phyloP scores from a whole-genome alignment of 1,140 invertebrate genomes.

The Anastrepha ludens region DNA sequence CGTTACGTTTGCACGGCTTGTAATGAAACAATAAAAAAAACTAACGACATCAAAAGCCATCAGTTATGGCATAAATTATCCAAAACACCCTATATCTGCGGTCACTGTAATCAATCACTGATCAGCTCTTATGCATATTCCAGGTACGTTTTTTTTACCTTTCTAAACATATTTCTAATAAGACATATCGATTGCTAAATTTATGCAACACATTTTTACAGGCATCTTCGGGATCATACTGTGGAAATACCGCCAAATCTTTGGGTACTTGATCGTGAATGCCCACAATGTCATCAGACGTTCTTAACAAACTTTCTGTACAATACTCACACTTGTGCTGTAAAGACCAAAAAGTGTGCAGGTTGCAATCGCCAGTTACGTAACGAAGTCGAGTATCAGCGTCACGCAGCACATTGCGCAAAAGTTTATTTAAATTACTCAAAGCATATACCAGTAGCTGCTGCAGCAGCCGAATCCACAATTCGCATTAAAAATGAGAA shows the following conservation, averaged over 20 bases:
- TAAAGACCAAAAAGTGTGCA: constrained; percentile 65
- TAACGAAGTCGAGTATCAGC: constrained; percentile 63
- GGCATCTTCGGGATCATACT: constrained; percentile 67
- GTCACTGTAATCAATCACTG: constrained; percentile 62
- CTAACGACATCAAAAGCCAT: constrained; percentile 68
- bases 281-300: constrained; percentile 66
- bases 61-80: constrained; percentile 72
- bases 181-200: neutral
- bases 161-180: neutral
- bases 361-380: constrained; percentile 64
- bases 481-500: constrained; percentile 68
- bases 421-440: constrained; percentile 69
- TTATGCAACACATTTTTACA: constrained; percentile 25
- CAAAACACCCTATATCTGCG: constrained; percentile 69
- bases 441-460: constrained; percentile 66
- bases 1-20: constrained; percentile 68
- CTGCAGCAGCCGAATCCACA: constrained; percentile 60
- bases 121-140: constrained; percentile 64
- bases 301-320: constrained; percentile 70
- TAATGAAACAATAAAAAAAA: constrained; percentile 66
- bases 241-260: constrained; percentile 60
- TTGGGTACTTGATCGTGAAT: constrained; percentile 67
- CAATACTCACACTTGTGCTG: constrained; percentile 70
- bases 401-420: constrained; percentile 65
- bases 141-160: constrained; percentile 52